These are phyloP conservation scores for Sitta europaea DNA, from an alignment of 2,113 vertebrate species.

Conservation along the genomic window DNA sequence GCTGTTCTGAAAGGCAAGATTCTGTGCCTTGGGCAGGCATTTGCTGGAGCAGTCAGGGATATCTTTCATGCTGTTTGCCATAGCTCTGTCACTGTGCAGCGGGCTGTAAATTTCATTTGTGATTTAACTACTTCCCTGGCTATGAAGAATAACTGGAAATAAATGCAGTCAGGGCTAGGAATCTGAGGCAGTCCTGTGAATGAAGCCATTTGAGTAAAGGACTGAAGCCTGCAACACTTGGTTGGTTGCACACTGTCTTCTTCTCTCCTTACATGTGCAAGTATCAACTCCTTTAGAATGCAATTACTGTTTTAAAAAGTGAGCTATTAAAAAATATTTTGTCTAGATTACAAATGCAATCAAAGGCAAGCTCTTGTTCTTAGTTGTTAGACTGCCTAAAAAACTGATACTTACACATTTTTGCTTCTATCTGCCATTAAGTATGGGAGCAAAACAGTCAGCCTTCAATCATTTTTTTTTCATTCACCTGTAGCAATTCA, in stretches of 20 bases:
- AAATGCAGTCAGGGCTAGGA: neutral
- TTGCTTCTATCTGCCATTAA: neutral
- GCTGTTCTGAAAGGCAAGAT: neutral
- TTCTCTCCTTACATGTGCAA: neutral
- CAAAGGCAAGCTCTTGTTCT: neutral
- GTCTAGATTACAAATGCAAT: neutral
- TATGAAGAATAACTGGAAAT: constrained; percentile 21
- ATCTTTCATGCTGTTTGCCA: constrained; percentile 31
- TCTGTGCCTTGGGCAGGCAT: constrained; percentile 12
- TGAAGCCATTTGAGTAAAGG: neutral
- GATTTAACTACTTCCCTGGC: constrained; percentile 17
- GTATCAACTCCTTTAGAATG: neutral
- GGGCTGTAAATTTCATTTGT: constrained; percentile 36
- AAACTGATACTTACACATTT: neutral
- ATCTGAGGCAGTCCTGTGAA: neutral
- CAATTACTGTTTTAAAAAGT: neutral
- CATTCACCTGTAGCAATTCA: neutral
- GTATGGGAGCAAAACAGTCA: neutral
- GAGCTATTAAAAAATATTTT: neutral
- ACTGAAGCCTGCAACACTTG: neutral
- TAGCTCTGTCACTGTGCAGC: neutral
- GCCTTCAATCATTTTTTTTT: neutral
- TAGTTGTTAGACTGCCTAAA: neutral
- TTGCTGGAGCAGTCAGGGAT: neutral
- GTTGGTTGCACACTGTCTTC: neutral